Percentiles rank a stretch among this genome's conserved stretches.
Conservation (phyloP, 2,797 vertebrate species). For the Pangasius larnaudii region DNA sequence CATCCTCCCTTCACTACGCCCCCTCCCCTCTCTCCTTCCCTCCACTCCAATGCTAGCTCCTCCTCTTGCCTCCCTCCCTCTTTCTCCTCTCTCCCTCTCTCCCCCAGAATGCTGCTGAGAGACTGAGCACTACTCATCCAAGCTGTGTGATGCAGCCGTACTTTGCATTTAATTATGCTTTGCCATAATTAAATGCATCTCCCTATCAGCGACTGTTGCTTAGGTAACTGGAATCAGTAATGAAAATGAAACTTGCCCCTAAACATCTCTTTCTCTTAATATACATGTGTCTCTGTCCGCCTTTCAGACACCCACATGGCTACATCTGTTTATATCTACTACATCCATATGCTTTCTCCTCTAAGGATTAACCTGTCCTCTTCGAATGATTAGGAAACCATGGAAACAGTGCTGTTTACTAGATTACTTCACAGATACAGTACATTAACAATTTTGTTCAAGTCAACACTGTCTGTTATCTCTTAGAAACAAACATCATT, state of each 20-base stretch:
- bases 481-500: not conserved
- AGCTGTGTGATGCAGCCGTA: constrained; percentile 54
- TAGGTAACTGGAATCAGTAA: constrained; percentile 69
- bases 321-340: constrained; percentile 4
- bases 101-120: constrained; percentile 57
- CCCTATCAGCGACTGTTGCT: constrained; percentile 69
- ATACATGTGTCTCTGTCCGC: not conserved
- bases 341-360: not conserved
- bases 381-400: constrained; percentile 24
- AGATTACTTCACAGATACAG: not conserved
- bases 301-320: not conserved
- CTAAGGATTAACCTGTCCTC: not conserved
- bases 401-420: constrained; percentile 17
- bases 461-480: not conserved
- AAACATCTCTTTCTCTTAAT: constrained; percentile 12
- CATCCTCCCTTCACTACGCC: constrained; percentile 54
- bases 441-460: not conserved
- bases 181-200: constrained; percentile 64
- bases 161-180: constrained; percentile 59
- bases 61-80: constrained; percentile 35
- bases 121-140: constrained; percentile 56
- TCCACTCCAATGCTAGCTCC: constrained; percentile 49
- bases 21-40: constrained; percentile 35
- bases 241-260: constrained; percentile 41
- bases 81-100: constrained; percentile 45